These are phyloP conservation scores for Pelosia muscerda DNA, from an alignment of 2,888 invertebrate species.

Conservation along the genomic window DNA sequence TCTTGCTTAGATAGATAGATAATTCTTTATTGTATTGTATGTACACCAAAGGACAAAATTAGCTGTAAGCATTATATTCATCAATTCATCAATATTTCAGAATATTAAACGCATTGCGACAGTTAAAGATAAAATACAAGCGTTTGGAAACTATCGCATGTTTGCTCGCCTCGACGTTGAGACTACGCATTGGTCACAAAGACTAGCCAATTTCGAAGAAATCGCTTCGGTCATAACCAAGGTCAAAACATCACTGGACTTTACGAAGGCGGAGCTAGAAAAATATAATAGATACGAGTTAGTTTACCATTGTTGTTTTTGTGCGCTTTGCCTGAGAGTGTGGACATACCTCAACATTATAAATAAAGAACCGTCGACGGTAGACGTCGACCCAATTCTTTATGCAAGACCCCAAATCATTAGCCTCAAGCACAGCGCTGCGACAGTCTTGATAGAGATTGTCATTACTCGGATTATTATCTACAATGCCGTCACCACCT, in stretches of 20 bases:
- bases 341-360: no score
- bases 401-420: no score
- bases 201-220: constrained; percentile 56
- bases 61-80: background rate
- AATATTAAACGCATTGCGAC: constrained; percentile 42
- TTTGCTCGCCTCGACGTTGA: constrained; percentile 59
- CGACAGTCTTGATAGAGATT: no score
- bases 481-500: no score
- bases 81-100: constrained; percentile 3
- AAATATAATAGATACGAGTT: constrained; percentile 30
- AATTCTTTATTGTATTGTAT: no score
- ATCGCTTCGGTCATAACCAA: constrained; percentile 56
- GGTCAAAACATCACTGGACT: constrained; percentile 55
- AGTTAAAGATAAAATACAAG: constrained; percentile 60
- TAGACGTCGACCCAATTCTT: no score
- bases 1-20: no score
- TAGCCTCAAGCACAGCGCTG: no score
- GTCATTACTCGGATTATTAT: no score
- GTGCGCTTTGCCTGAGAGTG: no score
- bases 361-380: no score
- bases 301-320: background rate
- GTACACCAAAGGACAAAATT: no score
- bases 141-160: constrained; percentile 49
- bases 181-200: constrained; percentile 59
- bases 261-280: constrained; percentile 51